These are phyloP conservation scores for Alouatta palliata DNA, from an alignment of 2,113 vertebrate species.

Conservation along the genomic window DNA sequence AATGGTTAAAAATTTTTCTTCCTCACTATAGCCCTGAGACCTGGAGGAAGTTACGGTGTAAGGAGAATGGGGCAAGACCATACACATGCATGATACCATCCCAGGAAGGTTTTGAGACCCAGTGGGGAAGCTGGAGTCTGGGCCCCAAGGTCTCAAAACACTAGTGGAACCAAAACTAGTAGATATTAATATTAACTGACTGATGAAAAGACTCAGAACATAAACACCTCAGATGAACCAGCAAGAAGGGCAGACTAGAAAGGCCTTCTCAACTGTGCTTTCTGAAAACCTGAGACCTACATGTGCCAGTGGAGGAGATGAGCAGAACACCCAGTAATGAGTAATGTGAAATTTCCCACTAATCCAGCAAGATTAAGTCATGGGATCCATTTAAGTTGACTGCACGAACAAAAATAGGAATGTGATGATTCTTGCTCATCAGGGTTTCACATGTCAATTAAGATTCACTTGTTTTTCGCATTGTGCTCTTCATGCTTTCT, in stretches of 20 bases:
- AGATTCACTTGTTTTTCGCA: not conserved
- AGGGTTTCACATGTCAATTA: not conserved
- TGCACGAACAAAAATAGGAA: not conserved
- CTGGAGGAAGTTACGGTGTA: not conserved
- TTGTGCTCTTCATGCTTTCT: not conserved
- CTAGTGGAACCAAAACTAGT: not conserved
- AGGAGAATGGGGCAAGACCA: not conserved
- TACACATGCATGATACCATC: not conserved
- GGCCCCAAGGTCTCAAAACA: not conserved
- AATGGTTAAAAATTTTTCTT: not conserved
- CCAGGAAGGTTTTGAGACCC: not conserved
- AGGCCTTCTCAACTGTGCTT: not conserved
- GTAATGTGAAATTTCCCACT: not conserved
- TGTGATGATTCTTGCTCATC: not conserved
- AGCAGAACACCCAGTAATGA: not conserved
- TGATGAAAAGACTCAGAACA: not conserved
- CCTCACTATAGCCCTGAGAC: not conserved
- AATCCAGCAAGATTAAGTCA: not conserved
- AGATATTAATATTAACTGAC: not conserved
- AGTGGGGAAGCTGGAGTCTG: fast-evolving
- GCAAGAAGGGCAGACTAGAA: not conserved
- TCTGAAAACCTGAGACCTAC: not conserved
- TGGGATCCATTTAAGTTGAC: not conserved
- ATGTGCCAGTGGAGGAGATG: not conserved
- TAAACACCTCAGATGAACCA: not conserved